Base-by-base conservation (phyloP, 2,888 invertebrate genomes). In the Boloria selene region DNA sequence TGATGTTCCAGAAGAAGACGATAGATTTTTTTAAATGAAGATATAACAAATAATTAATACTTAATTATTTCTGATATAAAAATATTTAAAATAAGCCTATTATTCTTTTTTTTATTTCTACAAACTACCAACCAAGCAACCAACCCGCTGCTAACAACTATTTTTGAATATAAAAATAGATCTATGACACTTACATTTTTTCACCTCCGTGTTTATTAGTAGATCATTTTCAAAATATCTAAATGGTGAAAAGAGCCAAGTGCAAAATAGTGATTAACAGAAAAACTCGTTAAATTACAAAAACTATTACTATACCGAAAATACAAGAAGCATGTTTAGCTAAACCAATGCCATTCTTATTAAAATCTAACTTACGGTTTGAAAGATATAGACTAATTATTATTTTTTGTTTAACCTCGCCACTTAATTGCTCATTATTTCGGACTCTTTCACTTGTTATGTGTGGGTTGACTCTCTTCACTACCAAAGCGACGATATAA, bases 381-480 rank as follows among this genome's bases (percentile, higher is more conserved):
- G 13, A 14, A 47, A 47, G 47, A 47, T 47, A 47, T 47, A 16
- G 47, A 47, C 13, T 47, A 47, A 47, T 47, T 47, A 47, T 47
- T 13, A 47, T 47, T 47, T 47, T 47, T 47, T 47, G 47, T 47
- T 47, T 47, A 47, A 47, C 47, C 47, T 13, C 14, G 47, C 47
- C 47, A 47, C 47, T 47, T 47, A 45, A 45, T 45, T 47, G 47
- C 47, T 47, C 47, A 47, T 47, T 47, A 47, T 47, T 47, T 47
- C 14, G 47, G 47, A 47, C n/a, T n/a, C n/a, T n/a, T n/a, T n/a
- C n/a, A 47, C 47, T 47, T 22, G 22, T 22, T 51, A 18, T 51
- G 10, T 18, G 51, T 51, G 17, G 51, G 51, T 51, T 51, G 18
- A 18, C 51, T 51, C 51, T 51, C 51, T 51, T 51, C 51, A 51